These are phyloP conservation scores for Serinus canaria DNA, from an alignment of 2,113 vertebrate species.

Conservation along the genomic window DNA sequence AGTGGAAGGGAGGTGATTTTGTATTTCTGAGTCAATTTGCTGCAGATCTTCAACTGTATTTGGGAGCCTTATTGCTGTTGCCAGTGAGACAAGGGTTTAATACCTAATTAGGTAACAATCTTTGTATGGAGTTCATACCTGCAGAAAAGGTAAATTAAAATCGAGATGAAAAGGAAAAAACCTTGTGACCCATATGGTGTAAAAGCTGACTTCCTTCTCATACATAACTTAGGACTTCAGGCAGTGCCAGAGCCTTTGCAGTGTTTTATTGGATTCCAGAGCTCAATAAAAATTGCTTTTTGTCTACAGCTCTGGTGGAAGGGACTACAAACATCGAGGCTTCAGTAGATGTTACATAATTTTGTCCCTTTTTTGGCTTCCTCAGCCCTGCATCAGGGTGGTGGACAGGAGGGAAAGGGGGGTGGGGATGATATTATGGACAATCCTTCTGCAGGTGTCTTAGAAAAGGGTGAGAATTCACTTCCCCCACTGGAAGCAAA, in stretches of 20 bases:
- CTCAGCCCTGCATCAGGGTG: background rate
- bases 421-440: background rate
- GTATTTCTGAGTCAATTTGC: background rate
- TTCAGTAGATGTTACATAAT: conserved; percentile 36
- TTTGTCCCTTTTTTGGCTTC: background rate
- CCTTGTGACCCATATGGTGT: background rate
- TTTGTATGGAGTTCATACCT: conserved; percentile 6
- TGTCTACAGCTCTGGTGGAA: background rate
- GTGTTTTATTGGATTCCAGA: conserved; percentile 64
- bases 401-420: background rate
- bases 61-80: background rate
- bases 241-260: conserved; percentile 48
- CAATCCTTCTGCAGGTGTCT: background rate
- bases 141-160: conserved; percentile 40
- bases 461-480: background rate
- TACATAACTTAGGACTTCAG: conserved; percentile 18
- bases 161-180: conserved; percentile 32
- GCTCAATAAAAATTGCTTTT: conserved; percentile 68
- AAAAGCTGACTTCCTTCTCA: conserved; percentile 30
- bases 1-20: background rate
- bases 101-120: conserved; percentile 47
- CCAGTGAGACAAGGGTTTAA: conserved; percentile 2
- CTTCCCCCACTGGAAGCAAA: background rate
- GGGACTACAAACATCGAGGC: conserved; percentile 41
- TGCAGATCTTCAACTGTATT: background rate